phyloP scores from a whole-genome alignment of 2,113 vertebrate species.

The Motacilla alba region DNA sequence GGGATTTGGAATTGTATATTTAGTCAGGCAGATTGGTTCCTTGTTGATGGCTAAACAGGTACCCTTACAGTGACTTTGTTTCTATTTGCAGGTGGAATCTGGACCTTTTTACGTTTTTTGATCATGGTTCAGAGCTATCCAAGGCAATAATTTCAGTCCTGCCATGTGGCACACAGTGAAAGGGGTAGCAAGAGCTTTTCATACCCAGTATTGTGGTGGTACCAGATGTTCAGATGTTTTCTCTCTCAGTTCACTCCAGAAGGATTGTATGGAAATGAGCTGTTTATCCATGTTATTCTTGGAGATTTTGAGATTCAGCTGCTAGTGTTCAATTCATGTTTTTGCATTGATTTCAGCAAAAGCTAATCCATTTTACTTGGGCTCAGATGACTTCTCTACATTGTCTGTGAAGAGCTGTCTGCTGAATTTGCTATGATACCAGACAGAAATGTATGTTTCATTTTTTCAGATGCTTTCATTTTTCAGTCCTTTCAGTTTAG shows the following conservation, averaged over 20 bases:
- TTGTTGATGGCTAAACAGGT: neutral
- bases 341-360: neutral
- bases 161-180: neutral
- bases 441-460: neutral
- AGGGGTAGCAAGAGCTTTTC: neutral
- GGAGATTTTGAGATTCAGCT: neutral
- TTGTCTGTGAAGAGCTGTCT: neutral
- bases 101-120: neutral
- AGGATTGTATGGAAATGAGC: neutral
- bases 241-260: neutral
- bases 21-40: neutral
- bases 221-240: neutral
- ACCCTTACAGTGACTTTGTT: neutral
- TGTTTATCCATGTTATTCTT: neutral
- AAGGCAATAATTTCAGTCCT: neutral
- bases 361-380: neutral
- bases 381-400: neutral
- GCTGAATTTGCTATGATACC: neutral
- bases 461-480: neutral
- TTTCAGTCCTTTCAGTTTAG: neutral
- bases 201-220: neutral
- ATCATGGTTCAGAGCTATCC: neutral
- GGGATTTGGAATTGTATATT: neutral
- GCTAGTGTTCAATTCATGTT: neutral
- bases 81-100: neutral